A percentile compares a stretch with the other conserved stretches of the same genome.
Evolutionary conservation across 1,140 invertebrate species (phyloP).

Genomic region (Atta texana): DNA sequence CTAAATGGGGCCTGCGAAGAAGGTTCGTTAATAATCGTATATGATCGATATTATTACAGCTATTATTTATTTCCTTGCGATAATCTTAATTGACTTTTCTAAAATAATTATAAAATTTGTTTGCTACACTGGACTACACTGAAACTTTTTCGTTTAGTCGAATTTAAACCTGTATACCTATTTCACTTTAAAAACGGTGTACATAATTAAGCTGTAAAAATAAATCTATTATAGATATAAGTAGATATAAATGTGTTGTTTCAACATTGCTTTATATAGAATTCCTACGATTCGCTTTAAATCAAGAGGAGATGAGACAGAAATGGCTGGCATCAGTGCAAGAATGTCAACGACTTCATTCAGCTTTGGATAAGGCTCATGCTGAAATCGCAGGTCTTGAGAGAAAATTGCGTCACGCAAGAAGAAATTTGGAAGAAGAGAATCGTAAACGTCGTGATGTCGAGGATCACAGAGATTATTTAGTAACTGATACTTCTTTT

Average conservation of each 20-base stretch:
- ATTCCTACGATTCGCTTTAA: slow-evolving; percentile 90
- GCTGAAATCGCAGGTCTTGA: slow-evolving; percentile 90
- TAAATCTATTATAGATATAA: neutral
- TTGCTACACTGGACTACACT: too few relatives aligned
- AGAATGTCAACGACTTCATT: slow-evolving; percentile 89
- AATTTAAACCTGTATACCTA: too few relatives aligned
- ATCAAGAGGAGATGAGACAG: slow-evolving; percentile 90
- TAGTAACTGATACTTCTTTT: slow-evolving; percentile 83
- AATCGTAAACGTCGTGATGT: slow-evolving; percentile 88
- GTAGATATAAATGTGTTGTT: neutral
- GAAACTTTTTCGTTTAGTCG: too few relatives aligned
- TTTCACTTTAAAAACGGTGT: too few relatives aligned
- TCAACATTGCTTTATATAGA: slow-evolving; percentile 85
- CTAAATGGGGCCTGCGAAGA: slow-evolving; percentile 89
- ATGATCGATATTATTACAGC: slow-evolving; percentile 52
- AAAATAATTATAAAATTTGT: neutral
- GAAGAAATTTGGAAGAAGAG: slow-evolving; percentile 92
- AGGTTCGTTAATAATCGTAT: slow-evolving; percentile 84
- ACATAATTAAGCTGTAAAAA: too few relatives aligned
- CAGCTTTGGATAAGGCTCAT: slow-evolving; percentile 89
- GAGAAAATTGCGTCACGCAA: slow-evolving; percentile 91
- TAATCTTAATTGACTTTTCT: neutral
- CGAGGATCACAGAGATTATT: slow-evolving; percentile 88
- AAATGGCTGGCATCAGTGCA: slow-evolving; percentile 90
- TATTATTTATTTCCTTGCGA: neutral